Evolutionary conservation across 2,797 vertebrate species (phyloP).

Genomic region (Coccyzus lansbergi): DNA sequence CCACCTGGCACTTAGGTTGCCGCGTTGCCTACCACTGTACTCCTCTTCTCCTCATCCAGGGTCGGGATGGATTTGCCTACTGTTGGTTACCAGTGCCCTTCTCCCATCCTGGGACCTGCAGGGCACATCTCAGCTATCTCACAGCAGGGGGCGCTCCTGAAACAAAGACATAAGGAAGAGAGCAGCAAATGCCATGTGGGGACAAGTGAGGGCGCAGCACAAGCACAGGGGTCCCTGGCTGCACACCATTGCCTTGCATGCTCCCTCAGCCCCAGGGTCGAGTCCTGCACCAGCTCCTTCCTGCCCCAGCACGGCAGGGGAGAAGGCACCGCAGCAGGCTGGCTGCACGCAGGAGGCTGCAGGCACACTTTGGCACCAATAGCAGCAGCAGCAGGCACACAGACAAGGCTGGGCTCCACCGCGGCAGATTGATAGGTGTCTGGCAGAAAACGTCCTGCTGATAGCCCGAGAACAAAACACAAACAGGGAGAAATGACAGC

Average conservation of each 20-base stretch:
- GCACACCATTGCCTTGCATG: too few relatives aligned
- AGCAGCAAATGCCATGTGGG: accelerated
- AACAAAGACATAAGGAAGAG: not conserved
- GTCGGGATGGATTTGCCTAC: not conserved
- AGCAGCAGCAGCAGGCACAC: not conserved
- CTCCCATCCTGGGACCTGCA: not conserved
- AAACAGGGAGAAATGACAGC: constrained; percentile 74
- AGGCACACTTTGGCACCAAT: not conserved
- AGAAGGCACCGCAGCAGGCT: accelerated
- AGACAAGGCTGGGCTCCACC: not conserved
- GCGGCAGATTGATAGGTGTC: constrained; percentile 64
- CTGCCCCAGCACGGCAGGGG: too few relatives aligned
- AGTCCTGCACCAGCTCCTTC: too few relatives aligned
- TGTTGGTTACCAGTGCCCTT: not conserved
- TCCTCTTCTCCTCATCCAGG: not conserved
- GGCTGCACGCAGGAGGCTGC: not conserved
- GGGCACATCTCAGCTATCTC: not conserved
- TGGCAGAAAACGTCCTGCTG: constrained; percentile 60
- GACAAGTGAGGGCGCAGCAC: not conserved
- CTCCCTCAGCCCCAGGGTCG: too few relatives aligned
- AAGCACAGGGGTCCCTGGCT: not conserved
- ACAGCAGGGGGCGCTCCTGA: not conserved
- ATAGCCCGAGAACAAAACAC: constrained; percentile 62
- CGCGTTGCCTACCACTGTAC: not conserved
- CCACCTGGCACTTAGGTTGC: accelerated